Evolutionary conservation across 2,797 vertebrate species (phyloP), one percentile per base, ranked within the genome.

Genomic region (Neostethus bicornis): DNA sequence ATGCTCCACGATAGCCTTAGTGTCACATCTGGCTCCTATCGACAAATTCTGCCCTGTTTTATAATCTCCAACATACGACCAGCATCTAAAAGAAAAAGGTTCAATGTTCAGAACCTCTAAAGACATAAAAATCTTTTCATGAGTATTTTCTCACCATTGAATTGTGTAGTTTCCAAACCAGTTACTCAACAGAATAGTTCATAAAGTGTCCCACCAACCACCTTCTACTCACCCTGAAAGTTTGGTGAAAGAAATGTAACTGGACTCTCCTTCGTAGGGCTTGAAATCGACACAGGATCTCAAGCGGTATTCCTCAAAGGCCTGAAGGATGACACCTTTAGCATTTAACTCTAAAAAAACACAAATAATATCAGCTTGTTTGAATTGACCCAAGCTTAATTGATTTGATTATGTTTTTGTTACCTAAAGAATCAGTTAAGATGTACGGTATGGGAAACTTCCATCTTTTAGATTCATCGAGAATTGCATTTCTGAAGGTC

Each of bases 201-300:
- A 70, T 77, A 67, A 72, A 73, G 39, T 57, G 70, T 24, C 14
- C 44, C 38, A 31, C 31, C 11, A 12, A 72, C 63, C 20, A 24
- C 7, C 7, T 2, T 34, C 7, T 6, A 42, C 92, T 90, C 72
- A 97, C 96, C 96, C 95, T 0, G 37, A 29, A 77, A 89, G 85
- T 51, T 96, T 90, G 37, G 75, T 88, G 67, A 98, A 96, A 39
- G 91, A 92, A 79, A 98, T 86, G 28, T 91, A 95, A 2, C 77
- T 87, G 12, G 21, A 66, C 42, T 98, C 96, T 69, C 95, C 95
- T 73, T 93, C 92, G 7, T 97, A 96, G 1, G 94, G 95, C 69
- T 97, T 96, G 81, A 98, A 97, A 79, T 97, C 94, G 55, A 98
- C 61, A 16, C 96, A 97, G 21, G 96, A 95, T 79, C 93, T 95